Evolutionary conservation across 2,888 invertebrate genomes (phyloP), one percentile per base, ranked within the genome.

Genomic region (Drosophila meridiana): DNA sequence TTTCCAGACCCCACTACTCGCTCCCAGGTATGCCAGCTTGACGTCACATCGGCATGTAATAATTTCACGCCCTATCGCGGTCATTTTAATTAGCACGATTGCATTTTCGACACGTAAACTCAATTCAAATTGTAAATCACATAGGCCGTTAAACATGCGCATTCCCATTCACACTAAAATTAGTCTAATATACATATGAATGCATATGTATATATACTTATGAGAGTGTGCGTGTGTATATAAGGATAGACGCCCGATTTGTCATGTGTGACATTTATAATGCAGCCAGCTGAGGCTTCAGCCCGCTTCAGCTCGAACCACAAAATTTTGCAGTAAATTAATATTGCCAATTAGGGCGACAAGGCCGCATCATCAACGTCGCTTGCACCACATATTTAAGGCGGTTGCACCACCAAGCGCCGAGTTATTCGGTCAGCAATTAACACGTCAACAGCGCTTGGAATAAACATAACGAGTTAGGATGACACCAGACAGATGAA

Each of bases 41-140:
- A 52, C 68, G 66, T 65, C 66, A 67, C 62, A 64, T 52, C 38
- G 47, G 40, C 42, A 56, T 78, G 76, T 73, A 83, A 87, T 87
- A 80, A 85, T 87, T 87, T 85, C 82, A 74, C 84, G 86, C 82
- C 77, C 80, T 70, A 72, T 76, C 86, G 89, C 89, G 89, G 87
- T 87, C 84, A 81, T 73, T 87, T 87, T 83, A 87, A 87, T 87
- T 87, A 89, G 83, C 89, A 76, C 81, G 89, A 88, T 80, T 86
- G 83, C 77, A 87, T 86, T 82, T 87, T 81, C 83, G 79, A 81
- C 85, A 86, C 85, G 85, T 86, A 71, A 56, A 72, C 72, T 74
- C 79, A 76, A 85, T 85, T 87, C 76, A 64, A 79, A 83, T 77
- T 76, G 87, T 87, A 85, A 85, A 81, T 85, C 85, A 87, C 73